phyloP scores from a whole-genome alignment of 2,113 vertebrate species.

The Litocranius walleri region DNA sequence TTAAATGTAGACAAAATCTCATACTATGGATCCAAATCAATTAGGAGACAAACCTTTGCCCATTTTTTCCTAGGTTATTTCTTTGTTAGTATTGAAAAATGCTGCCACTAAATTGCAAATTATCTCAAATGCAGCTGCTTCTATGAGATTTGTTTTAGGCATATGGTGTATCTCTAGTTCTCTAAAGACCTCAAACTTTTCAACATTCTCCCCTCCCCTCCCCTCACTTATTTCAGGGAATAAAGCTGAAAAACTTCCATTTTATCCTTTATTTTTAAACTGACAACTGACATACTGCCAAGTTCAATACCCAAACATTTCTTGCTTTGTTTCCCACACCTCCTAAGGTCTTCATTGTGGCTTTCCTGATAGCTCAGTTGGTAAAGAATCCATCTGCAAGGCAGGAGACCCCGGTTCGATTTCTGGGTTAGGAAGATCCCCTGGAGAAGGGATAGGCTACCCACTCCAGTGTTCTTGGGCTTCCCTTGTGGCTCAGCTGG shows the following conservation, averaged over 20 bases:
- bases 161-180: neutral
- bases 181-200: neutral
- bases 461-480: neutral
- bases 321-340: neutral
- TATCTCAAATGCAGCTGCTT: neutral
- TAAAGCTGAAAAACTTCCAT: neutral
- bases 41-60: constrained; percentile 46
- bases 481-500: neutral
- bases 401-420: neutral
- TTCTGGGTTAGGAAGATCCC: neutral
- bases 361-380: neutral
- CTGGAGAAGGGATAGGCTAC: neutral
- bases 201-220: fast-evolving
- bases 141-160: neutral
- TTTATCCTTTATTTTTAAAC: neutral
- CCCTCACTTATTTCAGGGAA: neutral
- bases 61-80: neutral
- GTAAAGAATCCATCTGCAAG: neutral
- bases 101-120: neutral
- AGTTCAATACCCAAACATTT: neutral
- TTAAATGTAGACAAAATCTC: constrained; percentile 44
- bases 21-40: constrained; percentile 47
- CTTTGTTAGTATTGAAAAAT: constrained; percentile 23
- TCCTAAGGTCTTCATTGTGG: neutral
- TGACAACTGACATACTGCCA: neutral